Percentiles rank a stretch among this genome's conserved stretches.
phyloP scores from a whole-genome alignment of 2,797 vertebrate species.

The Labeo calbasu region DNA sequence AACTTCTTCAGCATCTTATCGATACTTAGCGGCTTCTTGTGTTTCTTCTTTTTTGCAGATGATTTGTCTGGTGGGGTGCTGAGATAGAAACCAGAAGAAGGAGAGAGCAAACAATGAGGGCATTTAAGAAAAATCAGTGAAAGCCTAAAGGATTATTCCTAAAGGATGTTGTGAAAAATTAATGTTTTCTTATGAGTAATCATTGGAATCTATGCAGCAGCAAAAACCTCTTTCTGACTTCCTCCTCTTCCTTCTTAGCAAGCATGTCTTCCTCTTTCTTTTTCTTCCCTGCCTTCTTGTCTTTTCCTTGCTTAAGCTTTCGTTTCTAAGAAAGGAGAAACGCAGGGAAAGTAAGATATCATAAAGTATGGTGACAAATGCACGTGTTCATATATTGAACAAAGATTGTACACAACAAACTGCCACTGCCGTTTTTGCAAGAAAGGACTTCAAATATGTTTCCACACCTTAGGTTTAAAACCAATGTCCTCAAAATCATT shows the following conservation, averaged over 20 bases:
- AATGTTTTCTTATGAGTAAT: neutral
- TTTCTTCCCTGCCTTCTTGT: conserved; percentile 81
- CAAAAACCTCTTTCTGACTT: conserved; percentile 19
- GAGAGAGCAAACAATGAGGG: conserved; percentile 33
- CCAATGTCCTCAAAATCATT: conserved; percentile 77
- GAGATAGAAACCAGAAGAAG: neutral
- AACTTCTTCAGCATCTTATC: conserved; percentile 93
- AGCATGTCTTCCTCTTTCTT: conserved; percentile 75
- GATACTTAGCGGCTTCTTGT: conserved; percentile 82
- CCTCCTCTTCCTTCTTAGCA: neutral
- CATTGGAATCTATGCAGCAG: neutral
- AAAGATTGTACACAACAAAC: neutral
- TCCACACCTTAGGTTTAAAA: conserved; percentile 80
- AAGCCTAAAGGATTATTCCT: neutral
- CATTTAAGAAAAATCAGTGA: conserved; percentile 2
- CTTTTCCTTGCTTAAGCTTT: conserved; percentile 81
- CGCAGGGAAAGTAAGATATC: neutral
- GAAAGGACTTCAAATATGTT: neutral
- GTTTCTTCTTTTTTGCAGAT: conserved; percentile 78
- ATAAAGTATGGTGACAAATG: neutral
- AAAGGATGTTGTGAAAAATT: neutral
- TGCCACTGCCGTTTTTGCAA: neutral
- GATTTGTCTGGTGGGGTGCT: conserved; percentile 4
- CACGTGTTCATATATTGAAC: neutral
- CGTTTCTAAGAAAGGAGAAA: conserved; percentile 78